phyloP scores from a whole-genome alignment of 2,113 vertebrate species.

The Pycnonotus jocosus region DNA sequence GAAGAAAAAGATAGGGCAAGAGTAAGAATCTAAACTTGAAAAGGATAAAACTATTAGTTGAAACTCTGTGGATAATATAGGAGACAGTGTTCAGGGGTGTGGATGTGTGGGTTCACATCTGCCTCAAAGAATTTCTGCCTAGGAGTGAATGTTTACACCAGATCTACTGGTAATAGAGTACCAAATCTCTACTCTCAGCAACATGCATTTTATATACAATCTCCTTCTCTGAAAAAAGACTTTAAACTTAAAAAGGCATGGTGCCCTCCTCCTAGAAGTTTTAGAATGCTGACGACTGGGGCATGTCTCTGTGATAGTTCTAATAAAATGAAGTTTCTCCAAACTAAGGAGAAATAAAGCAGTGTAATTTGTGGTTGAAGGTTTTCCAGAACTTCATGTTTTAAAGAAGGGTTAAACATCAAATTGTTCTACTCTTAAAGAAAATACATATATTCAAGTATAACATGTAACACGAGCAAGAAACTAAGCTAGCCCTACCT shows the following conservation, averaged over 20 bases:
- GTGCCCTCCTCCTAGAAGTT: background rate
- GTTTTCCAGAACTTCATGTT: background rate
- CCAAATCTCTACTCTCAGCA: background rate
- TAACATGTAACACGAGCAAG: background rate
- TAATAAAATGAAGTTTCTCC: background rate
- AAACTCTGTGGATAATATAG: background rate
- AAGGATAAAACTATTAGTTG: background rate
- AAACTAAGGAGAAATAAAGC: background rate
- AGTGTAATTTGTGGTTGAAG: background rate
- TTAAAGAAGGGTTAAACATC: background rate
- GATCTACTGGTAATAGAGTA: background rate
- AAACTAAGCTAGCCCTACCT: background rate
- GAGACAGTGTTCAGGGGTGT: background rate
- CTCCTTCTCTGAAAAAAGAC: background rate
- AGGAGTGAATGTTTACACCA: background rate
- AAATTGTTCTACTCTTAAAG: background rate
- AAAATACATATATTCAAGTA: background rate
- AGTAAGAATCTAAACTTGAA: background rate
- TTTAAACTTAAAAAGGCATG: background rate
- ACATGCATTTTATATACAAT: background rate
- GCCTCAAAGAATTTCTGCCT: background rate
- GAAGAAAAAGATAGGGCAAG: background rate
- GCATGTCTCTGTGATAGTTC: background rate
- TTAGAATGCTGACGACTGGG: background rate
- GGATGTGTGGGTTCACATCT: background rate